Percentiles rank a stretch among this genome's conserved stretches.
phyloP scores from a whole-genome alignment of 35 echinoderm and acorn worm genomes.

The Chiridota heheva region DNA sequence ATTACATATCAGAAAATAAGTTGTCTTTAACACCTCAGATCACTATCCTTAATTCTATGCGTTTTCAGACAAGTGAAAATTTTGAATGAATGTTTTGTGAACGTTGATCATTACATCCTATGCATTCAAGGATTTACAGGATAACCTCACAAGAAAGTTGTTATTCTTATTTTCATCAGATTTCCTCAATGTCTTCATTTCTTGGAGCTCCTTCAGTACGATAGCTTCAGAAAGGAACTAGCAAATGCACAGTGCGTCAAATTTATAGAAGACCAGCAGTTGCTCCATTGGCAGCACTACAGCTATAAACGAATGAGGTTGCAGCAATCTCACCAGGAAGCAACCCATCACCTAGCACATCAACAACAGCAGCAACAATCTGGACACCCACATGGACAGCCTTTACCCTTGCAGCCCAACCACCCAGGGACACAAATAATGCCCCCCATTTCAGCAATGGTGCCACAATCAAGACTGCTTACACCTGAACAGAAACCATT shows the following conservation, averaged over 20 bases:
- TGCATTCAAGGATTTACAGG: too few species aligned
- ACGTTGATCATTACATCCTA: too few species aligned
- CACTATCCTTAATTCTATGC: too few species aligned
- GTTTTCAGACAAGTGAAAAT: too few species aligned
- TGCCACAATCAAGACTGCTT: constrained; percentile 3
- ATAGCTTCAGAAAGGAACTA: constrained; percentile 90
- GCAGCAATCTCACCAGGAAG: constrained; percentile 75
- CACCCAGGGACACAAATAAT: constrained; percentile 4
- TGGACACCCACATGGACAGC: neutral
- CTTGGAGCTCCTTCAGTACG: constrained; percentile 93
- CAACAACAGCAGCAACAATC: constrained; percentile 66
- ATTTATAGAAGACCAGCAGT: constrained; percentile 96
- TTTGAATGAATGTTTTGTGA: too few species aligned
- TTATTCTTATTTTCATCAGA: constrained; percentile 52
- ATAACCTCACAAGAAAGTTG: too few species aligned
- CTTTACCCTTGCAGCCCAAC: neutral
- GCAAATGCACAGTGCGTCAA: constrained; percentile 93
- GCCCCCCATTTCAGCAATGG: neutral
- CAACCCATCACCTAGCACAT: constrained; percentile 55
- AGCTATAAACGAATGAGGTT: constrained; percentile 78
- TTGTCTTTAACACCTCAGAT: too few species aligned
- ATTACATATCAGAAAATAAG: too few species aligned
- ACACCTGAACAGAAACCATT: constrained; percentile 48
- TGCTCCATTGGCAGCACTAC: constrained; percentile 97
- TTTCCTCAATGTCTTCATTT: constrained; percentile 98